phyloP scores from a whole-genome alignment of 2,797 vertebrate genomes.

The Chloroceryle amazona region DNA sequence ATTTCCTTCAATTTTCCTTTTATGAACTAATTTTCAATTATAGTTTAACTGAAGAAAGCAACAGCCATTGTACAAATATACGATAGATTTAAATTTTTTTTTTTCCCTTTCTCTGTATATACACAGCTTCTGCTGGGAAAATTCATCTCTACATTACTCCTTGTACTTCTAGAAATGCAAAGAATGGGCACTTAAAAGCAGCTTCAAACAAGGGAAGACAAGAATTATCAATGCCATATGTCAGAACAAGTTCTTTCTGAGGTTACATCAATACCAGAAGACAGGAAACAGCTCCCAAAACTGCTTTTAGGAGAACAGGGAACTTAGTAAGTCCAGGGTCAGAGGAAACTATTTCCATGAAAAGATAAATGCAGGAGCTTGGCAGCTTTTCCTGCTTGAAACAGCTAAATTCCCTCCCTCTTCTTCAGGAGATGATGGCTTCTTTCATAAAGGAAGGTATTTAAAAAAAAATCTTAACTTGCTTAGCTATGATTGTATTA shows the following conservation, averaged over 20 bases:
- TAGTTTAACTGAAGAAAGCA: neutral
- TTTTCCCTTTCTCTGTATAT: neutral
- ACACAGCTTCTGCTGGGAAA: neutral
- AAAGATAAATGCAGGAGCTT: neutral
- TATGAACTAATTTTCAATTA: neutral
- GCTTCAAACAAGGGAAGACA: neutral
- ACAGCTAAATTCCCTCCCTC: neutral
- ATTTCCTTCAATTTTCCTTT: neutral
- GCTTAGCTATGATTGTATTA: neutral
- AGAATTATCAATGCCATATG: slow-evolving; percentile 48
- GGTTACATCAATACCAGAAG: slow-evolving; percentile 41
- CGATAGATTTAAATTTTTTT: neutral
- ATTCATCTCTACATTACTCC: neutral
- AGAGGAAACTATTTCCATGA: neutral
- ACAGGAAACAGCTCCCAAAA: slow-evolving; percentile 39
- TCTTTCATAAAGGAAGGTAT: neutral
- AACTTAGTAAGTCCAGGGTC: neutral
- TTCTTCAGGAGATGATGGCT: neutral
- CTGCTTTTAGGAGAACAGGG: slow-evolving; percentile 8
- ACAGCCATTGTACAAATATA: neutral
- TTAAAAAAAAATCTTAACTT: neutral
- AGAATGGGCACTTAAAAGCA: neutral
- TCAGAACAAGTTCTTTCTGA: slow-evolving; percentile 9
- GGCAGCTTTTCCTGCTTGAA: neutral
- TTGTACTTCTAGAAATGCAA: neutral